A percentile compares a stretch with the other conserved stretches of the same genome.
phyloP scores from a whole-genome alignment of 2,113 vertebrate species.

The Barnardius zonarius region DNA sequence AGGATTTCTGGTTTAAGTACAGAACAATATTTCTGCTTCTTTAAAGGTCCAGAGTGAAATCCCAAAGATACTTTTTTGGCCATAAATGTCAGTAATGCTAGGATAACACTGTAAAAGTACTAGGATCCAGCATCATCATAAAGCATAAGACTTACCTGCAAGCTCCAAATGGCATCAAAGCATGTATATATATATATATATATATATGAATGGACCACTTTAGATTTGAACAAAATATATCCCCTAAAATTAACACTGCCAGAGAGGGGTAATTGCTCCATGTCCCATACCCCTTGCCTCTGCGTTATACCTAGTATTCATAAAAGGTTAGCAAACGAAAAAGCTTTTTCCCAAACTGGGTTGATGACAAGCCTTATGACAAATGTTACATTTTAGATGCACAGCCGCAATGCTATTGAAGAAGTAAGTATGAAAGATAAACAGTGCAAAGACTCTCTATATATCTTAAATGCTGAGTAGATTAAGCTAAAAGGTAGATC shows the following conservation, averaged over 20 bases:
- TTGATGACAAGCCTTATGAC: neutral
- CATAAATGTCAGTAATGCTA: neutral
- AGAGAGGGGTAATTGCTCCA: neutral
- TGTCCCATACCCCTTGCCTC: neutral
- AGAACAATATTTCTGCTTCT: neutral
- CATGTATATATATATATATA: neutral
- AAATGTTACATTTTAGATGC: neutral
- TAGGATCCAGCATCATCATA: neutral
- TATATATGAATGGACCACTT: neutral
- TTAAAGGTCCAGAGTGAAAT: neutral
- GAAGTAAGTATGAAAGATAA: neutral
- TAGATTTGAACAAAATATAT: neutral
- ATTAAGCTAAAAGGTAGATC: neutral
- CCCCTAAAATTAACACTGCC: neutral
- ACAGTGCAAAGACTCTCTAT: neutral
- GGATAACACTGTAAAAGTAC: neutral
- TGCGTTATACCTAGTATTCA: neutral
- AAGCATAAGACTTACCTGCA: neutral
- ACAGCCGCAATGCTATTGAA: neutral
- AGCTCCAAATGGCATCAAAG: neutral
- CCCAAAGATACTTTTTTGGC: neutral
- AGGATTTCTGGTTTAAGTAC: neutral
- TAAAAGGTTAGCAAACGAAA: neutral
- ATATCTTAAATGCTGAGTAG: neutral
- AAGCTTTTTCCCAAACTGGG: neutral